Conservation (phyloP, 2,113 vertebrate species). For the Craseonycteris thonglongyai region DNA sequence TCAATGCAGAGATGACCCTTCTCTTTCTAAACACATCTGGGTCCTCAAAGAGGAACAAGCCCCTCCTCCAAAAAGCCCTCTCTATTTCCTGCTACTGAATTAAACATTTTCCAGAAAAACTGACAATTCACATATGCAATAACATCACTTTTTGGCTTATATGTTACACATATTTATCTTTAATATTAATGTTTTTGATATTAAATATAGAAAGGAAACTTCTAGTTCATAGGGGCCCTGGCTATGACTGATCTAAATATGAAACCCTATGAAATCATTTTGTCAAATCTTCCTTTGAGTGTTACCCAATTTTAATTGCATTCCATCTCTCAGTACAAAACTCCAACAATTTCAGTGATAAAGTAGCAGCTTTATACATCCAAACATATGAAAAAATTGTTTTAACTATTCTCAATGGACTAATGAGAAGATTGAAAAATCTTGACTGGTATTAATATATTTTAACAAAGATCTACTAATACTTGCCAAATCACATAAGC, state of each 20-base stretch:
- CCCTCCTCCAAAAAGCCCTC: background rate
- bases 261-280: constrained; percentile 9
- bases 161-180: background rate
- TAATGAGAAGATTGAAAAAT: constrained; percentile 41
- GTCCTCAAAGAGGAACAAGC: background rate
- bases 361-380: background rate
- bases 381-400: background rate
- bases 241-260: background rate
- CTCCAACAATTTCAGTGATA: background rate
- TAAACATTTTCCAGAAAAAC: background rate
- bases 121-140: background rate
- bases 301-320: constrained; percentile 1
- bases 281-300: background rate
- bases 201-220: background rate
- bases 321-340: background rate
- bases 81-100: background rate
- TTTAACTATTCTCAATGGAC: constrained; percentile 57
- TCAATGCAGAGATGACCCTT: background rate
- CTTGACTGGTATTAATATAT: constrained; percentile 35
- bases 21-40: background rate
- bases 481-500: constrained; percentile 47
- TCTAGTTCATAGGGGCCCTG: background rate
- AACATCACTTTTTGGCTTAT: background rate
- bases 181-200: constrained; percentile 2
- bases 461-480: constrained; percentile 39